phyloP scores from a whole-genome alignment of 1,140 invertebrate genomes.

The Phortica variegata region DNA sequence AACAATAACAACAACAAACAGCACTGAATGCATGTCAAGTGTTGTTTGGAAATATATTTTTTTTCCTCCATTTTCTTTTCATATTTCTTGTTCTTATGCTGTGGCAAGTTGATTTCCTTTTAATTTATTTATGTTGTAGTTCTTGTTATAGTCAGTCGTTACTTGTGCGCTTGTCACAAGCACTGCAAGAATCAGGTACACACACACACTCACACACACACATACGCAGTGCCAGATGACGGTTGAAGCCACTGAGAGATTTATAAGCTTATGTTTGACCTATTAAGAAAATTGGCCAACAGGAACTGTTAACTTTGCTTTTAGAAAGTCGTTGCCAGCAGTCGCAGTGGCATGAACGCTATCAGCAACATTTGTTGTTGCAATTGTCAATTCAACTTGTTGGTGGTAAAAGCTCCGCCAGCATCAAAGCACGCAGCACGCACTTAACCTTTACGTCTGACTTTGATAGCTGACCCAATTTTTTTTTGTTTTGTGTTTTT shows the following conservation, averaged over 20 bases:
- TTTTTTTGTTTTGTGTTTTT: no score
- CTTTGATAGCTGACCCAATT: slow-evolving; percentile 54
- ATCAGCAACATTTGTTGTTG: no score
- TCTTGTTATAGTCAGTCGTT: not conserved
- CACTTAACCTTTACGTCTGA: slow-evolving; percentile 51
- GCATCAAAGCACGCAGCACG: slow-evolving; percentile 5
- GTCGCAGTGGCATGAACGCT: no score
- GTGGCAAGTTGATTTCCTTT: slow-evolving; percentile 38
- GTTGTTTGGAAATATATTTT: slow-evolving; percentile 12
- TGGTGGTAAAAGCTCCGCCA: slow-evolving; percentile 10
- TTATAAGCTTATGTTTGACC: slow-evolving; percentile 23
- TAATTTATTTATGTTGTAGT: slow-evolving; percentile 40
- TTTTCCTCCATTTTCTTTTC: slow-evolving; percentile 8
- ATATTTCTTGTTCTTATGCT: no score
- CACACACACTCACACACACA: slow-evolving; percentile 6
- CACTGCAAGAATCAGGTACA: slow-evolving; percentile 6
- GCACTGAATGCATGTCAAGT: slow-evolving; percentile 39
- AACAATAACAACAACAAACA: not conserved
- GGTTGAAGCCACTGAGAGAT: no score
- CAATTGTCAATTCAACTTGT: no score
- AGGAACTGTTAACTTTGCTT: slow-evolving; percentile 32
- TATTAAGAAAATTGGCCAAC: slow-evolving; percentile 50
- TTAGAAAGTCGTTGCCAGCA: no score
- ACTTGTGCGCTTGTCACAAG: slow-evolving; percentile 19
- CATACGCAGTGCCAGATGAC: slow-evolving; percentile 17